Evolutionary conservation across 2,113 vertebrate genomes (phyloP).

Genomic region (Sphyrna mokarran): DNA sequence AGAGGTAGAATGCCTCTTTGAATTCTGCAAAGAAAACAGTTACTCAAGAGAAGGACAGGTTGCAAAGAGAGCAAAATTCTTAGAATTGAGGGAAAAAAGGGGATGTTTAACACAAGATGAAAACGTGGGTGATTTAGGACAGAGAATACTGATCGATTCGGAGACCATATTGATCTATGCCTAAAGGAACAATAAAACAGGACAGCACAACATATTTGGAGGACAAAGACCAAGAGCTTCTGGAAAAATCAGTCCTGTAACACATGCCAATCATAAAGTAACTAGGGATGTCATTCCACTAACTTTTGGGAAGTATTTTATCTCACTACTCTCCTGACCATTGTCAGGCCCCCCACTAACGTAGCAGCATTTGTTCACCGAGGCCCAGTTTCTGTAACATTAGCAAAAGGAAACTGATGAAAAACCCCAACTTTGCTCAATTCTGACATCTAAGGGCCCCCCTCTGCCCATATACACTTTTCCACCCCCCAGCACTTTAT

Average conservation of each 20-base stretch:
- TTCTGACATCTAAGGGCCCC: too few species aligned
- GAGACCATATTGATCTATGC: background rate
- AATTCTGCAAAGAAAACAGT: constrained; percentile 60
- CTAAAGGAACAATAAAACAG: background rate
- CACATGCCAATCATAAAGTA: background rate
- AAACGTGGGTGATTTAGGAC: background rate
- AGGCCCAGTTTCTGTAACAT: too few species aligned
- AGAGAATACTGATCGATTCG: background rate
- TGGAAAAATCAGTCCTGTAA: background rate
- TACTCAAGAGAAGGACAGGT: background rate
- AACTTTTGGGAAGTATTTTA: background rate
- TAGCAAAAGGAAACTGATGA: too few species aligned
- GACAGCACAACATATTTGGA: background rate
- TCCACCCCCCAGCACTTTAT: too few species aligned
- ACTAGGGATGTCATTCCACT: background rate
- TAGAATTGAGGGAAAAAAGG: background rate
- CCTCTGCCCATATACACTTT: too few species aligned
- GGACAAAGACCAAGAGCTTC: background rate
- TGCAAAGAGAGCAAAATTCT: background rate
- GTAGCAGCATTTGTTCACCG: too few species aligned
- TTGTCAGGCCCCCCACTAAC: too few species aligned
- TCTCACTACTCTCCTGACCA: too few species aligned
- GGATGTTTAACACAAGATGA: background rate
- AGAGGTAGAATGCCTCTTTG: constrained; percentile 83
- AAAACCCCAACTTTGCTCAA: too few species aligned